Percentiles rank a stretch among this genome's conserved stretches.
These are phyloP conservation scores for Panonychus citri DNA, from an alignment of 1,140 invertebrate species.

Conservation along the genomic window DNA sequence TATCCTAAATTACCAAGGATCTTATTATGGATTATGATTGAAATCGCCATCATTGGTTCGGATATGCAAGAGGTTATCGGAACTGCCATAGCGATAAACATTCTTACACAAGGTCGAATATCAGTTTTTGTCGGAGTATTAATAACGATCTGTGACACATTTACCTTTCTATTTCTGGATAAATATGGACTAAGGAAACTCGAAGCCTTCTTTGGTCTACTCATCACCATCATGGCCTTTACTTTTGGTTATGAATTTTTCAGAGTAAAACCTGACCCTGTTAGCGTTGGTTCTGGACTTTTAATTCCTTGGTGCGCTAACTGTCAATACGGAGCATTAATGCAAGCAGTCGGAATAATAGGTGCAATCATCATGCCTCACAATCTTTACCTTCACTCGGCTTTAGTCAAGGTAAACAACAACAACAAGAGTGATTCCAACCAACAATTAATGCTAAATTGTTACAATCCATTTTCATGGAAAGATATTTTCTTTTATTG, in stretches of 20 bases:
- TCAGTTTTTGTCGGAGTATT: constrained; percentile 63
- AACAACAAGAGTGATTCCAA: too few relatives aligned
- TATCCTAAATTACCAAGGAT: constrained; percentile 53
- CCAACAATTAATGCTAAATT: too few relatives aligned
- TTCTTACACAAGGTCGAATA: constrained; percentile 52
- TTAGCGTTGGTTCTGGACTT: constrained; percentile 47
- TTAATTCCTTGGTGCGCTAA: constrained; percentile 52
- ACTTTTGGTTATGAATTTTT: constrained; percentile 79
- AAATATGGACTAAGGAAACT: constrained; percentile 73
- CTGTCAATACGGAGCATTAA: constrained; percentile 40
- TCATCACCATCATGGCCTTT: constrained; percentile 62
- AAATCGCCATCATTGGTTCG: constrained; percentile 77
- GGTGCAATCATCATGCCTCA: constrained; percentile 91
- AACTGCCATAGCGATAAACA: constrained; percentile 64
- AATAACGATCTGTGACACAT: constrained; percentile 68
- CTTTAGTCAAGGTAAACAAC: constrained; percentile 56
- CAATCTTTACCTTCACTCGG: constrained; percentile 80
- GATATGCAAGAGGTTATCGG: constrained; percentile 87
- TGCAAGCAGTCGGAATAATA: constrained; percentile 65
- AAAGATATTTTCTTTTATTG: too few relatives aligned
- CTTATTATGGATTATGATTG: constrained; percentile 75
- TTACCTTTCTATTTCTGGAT: constrained; percentile 76
- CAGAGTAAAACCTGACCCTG: constrained; percentile 42
- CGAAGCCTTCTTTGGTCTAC: constrained; percentile 59
- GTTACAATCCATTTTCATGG: too few relatives aligned